Evolutionary conservation across 1,140 invertebrate species (phyloP), one percentile per base, ranked within the genome.

Genomic region (Neuroterus valhalla): DNA sequence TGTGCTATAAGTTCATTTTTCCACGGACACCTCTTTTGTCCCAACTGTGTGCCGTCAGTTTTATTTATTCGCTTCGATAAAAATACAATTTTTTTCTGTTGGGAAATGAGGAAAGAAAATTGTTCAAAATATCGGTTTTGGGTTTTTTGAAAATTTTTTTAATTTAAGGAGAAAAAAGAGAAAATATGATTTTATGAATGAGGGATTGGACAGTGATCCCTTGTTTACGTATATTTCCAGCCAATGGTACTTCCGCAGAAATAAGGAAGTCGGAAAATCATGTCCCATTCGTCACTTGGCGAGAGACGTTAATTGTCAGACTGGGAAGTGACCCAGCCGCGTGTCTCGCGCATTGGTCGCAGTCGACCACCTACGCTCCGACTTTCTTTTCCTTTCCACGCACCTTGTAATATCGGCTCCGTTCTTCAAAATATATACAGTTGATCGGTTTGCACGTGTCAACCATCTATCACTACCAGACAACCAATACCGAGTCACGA

Each of bases 281-380:
- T 31, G 14, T 31, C 31, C 31, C 55, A 62, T 62, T 62, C 55
- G 55, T 62, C 23, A 62, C 21, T 15, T 62, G 55, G 55, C 0
- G 31, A 62, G 55, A 62, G 55, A 62, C 55, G 23, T 23, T 62
- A 62, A 62, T 62, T 62, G 55, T 62, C 55, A 38, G 55, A 62
- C 11, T 26, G 15, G 55, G 55, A 62, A 62, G 12, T 62, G 31
- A 62, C 55, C 23, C 23, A 52, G n/a, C 23, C 50, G 50, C 50
- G 50, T 52, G 50, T 52, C 55, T 62, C 10, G 21, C 4, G 26
- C 15, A 62, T 62, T 62, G 23, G 23, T 62, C 31, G 23, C 52
- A 62, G 14, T 62, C 23, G 31, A 62, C 14, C 55, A 62, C 55
- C 55, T 62, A 62, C 55, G 23, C 55, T 31, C 6, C 26, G 23